Evolutionary conservation across 2,797 vertebrate genomes (phyloP).

Genomic region (Threskiornis aethiopicus): DNA sequence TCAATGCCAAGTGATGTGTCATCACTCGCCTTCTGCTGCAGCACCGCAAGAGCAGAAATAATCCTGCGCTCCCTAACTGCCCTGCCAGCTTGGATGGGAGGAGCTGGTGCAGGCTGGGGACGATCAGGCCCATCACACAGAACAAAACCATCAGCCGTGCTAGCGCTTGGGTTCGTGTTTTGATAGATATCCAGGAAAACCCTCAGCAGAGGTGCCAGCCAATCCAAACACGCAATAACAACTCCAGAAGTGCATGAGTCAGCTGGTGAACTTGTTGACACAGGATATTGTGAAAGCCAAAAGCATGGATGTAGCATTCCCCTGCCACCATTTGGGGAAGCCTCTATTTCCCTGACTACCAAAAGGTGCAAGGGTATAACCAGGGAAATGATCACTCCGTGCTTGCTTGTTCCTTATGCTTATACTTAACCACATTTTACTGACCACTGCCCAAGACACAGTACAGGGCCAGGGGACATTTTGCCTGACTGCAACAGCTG

Average conservation of each 20-base stretch:
- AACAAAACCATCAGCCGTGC: neutral
- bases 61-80: neutral
- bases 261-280: neutral
- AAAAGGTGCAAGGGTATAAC: neutral
- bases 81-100: neutral
- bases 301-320: fast-evolving
- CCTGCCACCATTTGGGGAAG: neutral
- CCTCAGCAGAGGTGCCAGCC: neutral
- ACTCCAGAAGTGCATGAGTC: neutral
- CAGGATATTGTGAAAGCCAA: neutral
- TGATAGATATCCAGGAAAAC: neutral
- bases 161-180: fast-evolving
- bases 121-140: neutral
- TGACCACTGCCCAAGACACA: neutral
- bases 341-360: neutral
- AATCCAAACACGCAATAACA: neutral
- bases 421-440: neutral
- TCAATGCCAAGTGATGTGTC: neutral
- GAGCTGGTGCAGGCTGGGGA: neutral
- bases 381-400: neutral
- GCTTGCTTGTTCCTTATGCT: neutral
- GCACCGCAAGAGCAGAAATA: neutral
- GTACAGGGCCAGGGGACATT: neutral
- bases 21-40: neutral
- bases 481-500: neutral